Evolutionary conservation across 2,888 invertebrate species (phyloP).

Genomic region (Andrena praecox): DNA sequence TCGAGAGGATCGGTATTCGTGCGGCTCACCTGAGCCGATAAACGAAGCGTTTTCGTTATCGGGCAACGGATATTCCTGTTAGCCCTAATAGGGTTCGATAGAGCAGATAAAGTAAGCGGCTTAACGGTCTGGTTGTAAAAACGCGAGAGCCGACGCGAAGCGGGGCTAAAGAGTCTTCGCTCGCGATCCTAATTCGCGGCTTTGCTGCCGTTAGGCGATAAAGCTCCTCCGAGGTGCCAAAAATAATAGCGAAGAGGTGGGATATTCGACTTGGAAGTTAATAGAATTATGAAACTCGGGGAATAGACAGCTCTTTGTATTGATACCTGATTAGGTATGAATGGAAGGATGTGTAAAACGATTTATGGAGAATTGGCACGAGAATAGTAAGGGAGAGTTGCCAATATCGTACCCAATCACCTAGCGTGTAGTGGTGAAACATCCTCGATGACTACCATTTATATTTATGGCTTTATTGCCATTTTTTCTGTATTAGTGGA

Average conservation of each 20-base stretch:
- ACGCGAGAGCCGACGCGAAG: conserved; percentile 7
- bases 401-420: too few relatives aligned
- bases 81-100: conserved; percentile 60
- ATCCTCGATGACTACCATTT: too few relatives aligned
- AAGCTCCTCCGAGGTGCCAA: neutral
- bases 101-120: conserved; percentile 52
- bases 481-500: too few relatives aligned
- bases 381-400: too few relatives aligned
- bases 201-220: conserved; percentile 12
- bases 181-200: conserved; percentile 26
- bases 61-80: conserved; percentile 57
- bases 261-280: neutral
- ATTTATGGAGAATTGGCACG: too few relatives aligned
- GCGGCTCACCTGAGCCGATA: conserved; percentile 53
- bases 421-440: too few relatives aligned
- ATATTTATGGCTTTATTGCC: too few relatives aligned
- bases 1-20: conserved; percentile 28
- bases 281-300: too few relatives aligned
- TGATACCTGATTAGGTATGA: too few relatives aligned
- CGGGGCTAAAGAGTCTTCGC: neutral
- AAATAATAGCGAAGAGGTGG: neutral
- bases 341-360: too few relatives aligned
- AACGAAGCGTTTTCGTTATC: conserved; percentile 59
- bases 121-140: conserved; percentile 45
- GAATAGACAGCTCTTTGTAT: too few relatives aligned